phyloP scores from a whole-genome alignment of 1,140 invertebrate species.

The Calycopis cecrops region DNA sequence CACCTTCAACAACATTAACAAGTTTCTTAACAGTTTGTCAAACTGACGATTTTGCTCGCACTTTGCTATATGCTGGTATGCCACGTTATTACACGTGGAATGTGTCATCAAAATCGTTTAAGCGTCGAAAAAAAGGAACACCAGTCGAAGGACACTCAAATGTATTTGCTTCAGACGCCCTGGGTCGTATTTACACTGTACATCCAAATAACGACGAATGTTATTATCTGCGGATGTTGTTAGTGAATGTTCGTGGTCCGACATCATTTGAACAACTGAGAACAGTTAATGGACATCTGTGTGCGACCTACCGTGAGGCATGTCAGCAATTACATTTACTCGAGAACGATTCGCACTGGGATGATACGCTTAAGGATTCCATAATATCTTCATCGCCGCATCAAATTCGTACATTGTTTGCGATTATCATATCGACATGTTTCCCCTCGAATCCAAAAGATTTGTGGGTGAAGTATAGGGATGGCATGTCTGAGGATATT shows the following conservation, averaged over 20 bases:
- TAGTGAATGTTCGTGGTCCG: slow-evolving; percentile 65
- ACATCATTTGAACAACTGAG: slow-evolving; percentile 63
- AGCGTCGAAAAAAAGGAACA: slow-evolving; percentile 36
- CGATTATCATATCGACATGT: slow-evolving; percentile 27
- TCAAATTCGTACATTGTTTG: slow-evolving; percentile 38
- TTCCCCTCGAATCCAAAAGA: slow-evolving; percentile 23
- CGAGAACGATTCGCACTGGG: slow-evolving; percentile 41
- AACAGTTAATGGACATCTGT: slow-evolving; percentile 59
- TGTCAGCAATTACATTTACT: slow-evolving; percentile 36
- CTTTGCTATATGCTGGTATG: slow-evolving; percentile 53
- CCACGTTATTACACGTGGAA: slow-evolving; percentile 56
- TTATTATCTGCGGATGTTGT: slow-evolving; percentile 54
- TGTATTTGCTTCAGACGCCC: slow-evolving; percentile 31
- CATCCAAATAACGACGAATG: slow-evolving; percentile 48
- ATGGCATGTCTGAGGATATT: neutral
- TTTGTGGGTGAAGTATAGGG: slow-evolving; percentile 15
- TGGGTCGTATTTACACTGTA: slow-evolving; percentile 50
- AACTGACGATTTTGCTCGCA: slow-evolving; percentile 46
- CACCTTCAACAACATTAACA: slow-evolving; percentile 56
- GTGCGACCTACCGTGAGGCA: slow-evolving; percentile 46
- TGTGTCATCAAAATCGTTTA: slow-evolving; percentile 32
- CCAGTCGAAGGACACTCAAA: slow-evolving; percentile 34
- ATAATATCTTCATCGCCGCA: slow-evolving; percentile 26
- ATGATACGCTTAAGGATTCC: slow-evolving; percentile 40
- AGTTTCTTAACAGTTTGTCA: slow-evolving; percentile 53